Base-by-base conservation (phyloP, 2,888 invertebrate genomes). In the Cantharis rufa region DNA sequence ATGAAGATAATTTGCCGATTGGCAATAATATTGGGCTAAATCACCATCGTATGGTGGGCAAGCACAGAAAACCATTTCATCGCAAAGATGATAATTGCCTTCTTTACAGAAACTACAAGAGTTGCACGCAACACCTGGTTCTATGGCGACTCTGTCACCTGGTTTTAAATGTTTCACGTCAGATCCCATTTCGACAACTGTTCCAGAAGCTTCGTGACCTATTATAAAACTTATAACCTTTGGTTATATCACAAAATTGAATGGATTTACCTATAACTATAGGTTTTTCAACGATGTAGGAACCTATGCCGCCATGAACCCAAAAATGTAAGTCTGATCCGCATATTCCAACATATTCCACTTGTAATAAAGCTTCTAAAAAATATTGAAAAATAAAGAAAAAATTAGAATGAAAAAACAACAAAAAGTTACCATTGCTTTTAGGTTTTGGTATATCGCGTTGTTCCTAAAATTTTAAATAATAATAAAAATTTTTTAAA, bases 271-370 rank as follows among this genome's bases (percentile, higher is more conserved):
- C 98, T 86, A 98, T 94, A 28, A 98, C 91, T 97, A 98, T 97
- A 10, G 98, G 98, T 70, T 92, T 91, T 77, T 92, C 91, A 0
- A 98, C 91, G 28, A 97, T 89, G 86, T 98, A 98, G 86, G 94
- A 92, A 0, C 96, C 98, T 85, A 98, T 98, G 15, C 91, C 88
- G 10, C 98, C 98, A 80, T 93, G 89, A 48, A 92, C 93, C 89
- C 96, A 92, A 89, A 98, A 98, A 88, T 98, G 98, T 5, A 99
- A 96, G 88, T 99, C 98, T 0, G 95, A 95, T 0, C 98, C 98
- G 87, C 98, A 99, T 84, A 99, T 98, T n/a, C 98, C 98, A 68
- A 98, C 97, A 81, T 94, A 93, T 85, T 94, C 94, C 95, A 98
- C 97, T 81, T 92, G 92, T 15, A 98, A 87, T 4, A 97, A 92